Percentiles rank a stretch among this genome's conserved stretches.
These are phyloP conservation scores for Rhea pennata DNA, from an alignment of 2,113 vertebrate species.

Conservation along the genomic window DNA sequence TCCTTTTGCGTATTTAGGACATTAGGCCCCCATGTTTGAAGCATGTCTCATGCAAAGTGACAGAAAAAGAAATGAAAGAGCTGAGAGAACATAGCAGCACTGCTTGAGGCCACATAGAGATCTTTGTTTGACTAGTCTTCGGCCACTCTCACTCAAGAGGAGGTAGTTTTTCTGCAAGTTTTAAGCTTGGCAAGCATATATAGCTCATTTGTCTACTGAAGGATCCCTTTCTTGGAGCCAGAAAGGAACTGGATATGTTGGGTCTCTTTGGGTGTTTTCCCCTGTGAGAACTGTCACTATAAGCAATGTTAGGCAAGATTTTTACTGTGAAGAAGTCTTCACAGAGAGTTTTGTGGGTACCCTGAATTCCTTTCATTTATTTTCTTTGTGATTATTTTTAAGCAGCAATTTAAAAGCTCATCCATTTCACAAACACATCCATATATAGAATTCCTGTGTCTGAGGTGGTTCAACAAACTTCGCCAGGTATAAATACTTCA, in stretches of 20 bases:
- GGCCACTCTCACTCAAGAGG: background rate
- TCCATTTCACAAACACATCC: background rate
- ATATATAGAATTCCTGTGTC: background rate
- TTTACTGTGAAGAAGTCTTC: background rate
- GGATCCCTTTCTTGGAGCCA: background rate
- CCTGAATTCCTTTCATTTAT: background rate
- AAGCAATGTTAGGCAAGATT: background rate
- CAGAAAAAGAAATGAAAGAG: background rate
- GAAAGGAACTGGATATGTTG: background rate
- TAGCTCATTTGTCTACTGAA: background rate
- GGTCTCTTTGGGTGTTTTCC: background rate
- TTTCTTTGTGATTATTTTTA: background rate
- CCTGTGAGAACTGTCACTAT: background rate
- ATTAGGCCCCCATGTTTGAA: fast-evolving
- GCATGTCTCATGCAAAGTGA: background rate
- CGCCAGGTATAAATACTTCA: background rate
- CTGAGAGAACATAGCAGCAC: background rate
- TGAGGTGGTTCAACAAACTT: background rate
- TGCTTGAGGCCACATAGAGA: background rate
- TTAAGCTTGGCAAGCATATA: background rate
- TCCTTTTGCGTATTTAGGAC: background rate
- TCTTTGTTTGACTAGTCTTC: background rate
- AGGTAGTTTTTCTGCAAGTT: background rate
- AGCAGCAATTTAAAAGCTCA: background rate
- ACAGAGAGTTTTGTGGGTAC: background rate